Base-by-base conservation (phyloP, 2,113 vertebrate species). In the Arothron firmamentum region DNA sequence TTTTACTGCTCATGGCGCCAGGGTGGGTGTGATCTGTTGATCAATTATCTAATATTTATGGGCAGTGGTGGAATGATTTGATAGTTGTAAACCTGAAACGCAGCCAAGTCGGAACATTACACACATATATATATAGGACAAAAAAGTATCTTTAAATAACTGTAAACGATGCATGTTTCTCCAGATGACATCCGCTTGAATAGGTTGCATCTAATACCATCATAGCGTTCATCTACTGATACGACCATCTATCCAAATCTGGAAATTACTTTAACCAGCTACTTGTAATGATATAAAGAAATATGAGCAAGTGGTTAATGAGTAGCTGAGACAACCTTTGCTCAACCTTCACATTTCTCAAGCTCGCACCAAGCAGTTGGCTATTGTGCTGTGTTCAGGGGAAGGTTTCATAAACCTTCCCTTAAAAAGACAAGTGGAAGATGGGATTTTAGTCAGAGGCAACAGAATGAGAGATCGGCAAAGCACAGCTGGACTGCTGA, bases 271-370 rank as follows among this genome's bases (percentile, higher is more conserved):
- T 50, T 15, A 77, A 59, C 34, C 49, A 57, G 71, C 85, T 86
- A 85, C 64, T 76, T 79, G 78, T 79, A 79, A 75, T 77, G 65
- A 77, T 69, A 72, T 67, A 52, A 51, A 86, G 79, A 70, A 83
- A 81, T 74, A 43, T 65, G 69, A 70, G 67, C 46, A 18, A 59
- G 65, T 79, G 85, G 95, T 98, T 98, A 99, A 99, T 99, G 73
- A 96, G 88, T 98, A 98, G 94, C 87, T 88, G 58, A 54, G 45
- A 71, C 82, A 93, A 97, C 94, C 96, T 94, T 95, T 96, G 92
- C 66, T 91, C 93, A 82, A 75, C 1, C 79, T 85, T 86, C 49
- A 74, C 87, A 87, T 89, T 90, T 85, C 89, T 91, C 72, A 88
- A 87, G 79, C 79, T 84, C 73, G 82, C 74, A 78, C 45, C 84